Conservation (phyloP, 2,797 vertebrate species). For the Melanotaenia boesemani region DNA sequence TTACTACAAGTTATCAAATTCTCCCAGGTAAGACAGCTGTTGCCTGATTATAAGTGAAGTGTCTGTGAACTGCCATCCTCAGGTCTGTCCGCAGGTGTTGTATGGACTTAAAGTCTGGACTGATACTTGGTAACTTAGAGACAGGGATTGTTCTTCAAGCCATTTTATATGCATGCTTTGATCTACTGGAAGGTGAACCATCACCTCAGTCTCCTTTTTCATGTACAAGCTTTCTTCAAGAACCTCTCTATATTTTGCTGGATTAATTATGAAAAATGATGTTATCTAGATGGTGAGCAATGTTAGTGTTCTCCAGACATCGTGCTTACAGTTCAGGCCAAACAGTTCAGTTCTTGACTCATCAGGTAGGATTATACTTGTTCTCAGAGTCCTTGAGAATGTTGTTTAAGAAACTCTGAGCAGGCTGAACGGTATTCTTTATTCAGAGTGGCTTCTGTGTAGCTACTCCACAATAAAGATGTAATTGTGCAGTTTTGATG, state of each 20-base stretch:
- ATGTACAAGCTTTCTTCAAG: neutral
- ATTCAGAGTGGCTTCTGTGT: neutral
- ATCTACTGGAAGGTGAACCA: neutral
- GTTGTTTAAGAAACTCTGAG: neutral
- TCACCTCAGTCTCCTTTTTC: neutral
- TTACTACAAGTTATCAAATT: conserved; percentile 12
- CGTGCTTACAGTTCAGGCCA: neutral
- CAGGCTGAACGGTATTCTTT: neutral
- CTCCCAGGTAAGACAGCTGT: conserved; percentile 19
- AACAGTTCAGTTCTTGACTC: neutral
- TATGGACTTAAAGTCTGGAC: conserved; percentile 15
- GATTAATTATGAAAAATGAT: neutral
- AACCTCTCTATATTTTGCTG: neutral
- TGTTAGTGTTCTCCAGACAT: neutral
- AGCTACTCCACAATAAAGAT: neutral
- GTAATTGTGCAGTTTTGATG: neutral
- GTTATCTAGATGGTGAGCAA: neutral
- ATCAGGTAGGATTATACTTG: neutral
- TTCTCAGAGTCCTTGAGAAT: neutral
- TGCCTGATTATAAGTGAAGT: conserved; percentile 13
- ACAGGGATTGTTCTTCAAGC: conserved; percentile 2
- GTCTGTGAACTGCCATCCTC: conserved; percentile 16
- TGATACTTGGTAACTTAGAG: conserved; percentile 3
- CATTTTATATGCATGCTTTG: conserved; percentile 1
- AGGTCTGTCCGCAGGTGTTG: conserved; percentile 14